A percentile compares a stretch with the other conserved stretches of the same genome.
Evolutionary conservation across 2,888 invertebrate genomes (phyloP).

Genomic region (Amphipyra tragopoginis): DNA sequence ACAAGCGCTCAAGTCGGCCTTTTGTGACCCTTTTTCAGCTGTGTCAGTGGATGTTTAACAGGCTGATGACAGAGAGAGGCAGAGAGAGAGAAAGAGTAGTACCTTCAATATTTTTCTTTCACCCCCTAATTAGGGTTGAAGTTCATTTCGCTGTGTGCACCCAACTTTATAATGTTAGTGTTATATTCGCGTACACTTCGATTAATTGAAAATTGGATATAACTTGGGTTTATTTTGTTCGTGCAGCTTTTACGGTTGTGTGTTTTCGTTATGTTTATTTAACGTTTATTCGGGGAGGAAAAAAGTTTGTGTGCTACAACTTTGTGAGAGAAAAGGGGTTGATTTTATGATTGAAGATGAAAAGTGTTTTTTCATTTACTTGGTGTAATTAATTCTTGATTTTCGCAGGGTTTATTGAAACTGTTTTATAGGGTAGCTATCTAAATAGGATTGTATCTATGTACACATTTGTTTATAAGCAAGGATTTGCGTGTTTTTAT

Average conservation of each 20-base stretch:
- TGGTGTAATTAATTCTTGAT: neutral
- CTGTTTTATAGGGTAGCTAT: neutral
- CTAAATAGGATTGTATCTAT: no score
- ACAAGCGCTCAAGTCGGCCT: no score
- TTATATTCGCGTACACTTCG: conserved; percentile 58
- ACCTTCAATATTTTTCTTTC: neutral
- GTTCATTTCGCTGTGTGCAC: conserved; percentile 27
- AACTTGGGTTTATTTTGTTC: conserved; percentile 39
- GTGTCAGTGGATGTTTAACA: no score
- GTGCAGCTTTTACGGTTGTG: conserved; percentile 30
- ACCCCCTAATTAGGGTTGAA: no score
- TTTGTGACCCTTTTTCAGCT: no score
- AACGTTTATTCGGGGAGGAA: conserved; percentile 18
- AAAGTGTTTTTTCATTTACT: neutral
- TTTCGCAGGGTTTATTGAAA: neutral
- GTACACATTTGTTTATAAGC: no score
- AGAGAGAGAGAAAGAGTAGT: neutral
- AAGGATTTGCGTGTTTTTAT: no score
- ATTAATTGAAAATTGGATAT: conserved; percentile 61
- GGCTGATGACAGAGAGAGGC: no score
- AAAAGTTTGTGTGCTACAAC: conserved; percentile 5
- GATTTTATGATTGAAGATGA: neutral
- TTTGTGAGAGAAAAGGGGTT: neutral
- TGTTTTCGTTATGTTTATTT: conserved; percentile 20
- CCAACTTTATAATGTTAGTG: conserved; percentile 59